These are phyloP conservation scores for Tinamus major DNA, from an alignment of 2,797 vertebrate genomes.

Conservation along the genomic window DNA sequence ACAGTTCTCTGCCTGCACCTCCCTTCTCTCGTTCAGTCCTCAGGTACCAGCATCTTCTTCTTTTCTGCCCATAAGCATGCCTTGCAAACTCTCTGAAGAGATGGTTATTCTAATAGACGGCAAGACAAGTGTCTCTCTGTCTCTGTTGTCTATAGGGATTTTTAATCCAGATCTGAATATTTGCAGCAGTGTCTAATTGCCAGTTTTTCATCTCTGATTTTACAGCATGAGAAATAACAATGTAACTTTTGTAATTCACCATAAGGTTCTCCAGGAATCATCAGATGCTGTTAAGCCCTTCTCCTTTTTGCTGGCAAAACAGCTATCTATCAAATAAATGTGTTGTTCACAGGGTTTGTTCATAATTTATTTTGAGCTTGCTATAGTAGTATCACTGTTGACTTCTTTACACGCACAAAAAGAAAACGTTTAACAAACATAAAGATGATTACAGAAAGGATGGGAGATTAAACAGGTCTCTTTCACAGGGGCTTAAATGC, in stretches of 20 bases:
- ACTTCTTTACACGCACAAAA: background rate
- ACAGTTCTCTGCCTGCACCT: background rate
- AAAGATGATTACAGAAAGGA: background rate
- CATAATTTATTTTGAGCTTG: constrained; percentile 23
- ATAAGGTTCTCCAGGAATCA: background rate
- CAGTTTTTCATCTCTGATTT: background rate
- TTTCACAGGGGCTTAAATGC: background rate
- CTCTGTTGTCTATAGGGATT: background rate
- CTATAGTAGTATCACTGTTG: background rate
- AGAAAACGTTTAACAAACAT: background rate
- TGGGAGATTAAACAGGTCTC: background rate
- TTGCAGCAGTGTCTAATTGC: background rate
- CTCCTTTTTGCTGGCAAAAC: background rate
- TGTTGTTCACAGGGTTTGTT: background rate
- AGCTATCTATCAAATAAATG: background rate
- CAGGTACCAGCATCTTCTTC: background rate
- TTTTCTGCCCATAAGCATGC: background rate
- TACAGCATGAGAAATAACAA: background rate
- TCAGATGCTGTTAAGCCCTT: background rate
- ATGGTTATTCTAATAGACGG: rapidly evolving
- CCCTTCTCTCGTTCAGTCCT: background rate
- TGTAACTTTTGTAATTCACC: background rate
- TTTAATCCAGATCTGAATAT: background rate
- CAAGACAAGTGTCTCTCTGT: background rate
- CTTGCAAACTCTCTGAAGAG: background rate